Evolutionary conservation across 2,797 vertebrate genomes (phyloP), one percentile per base, ranked within the genome.

Genomic region (Notolepis coatsorum): DNA sequence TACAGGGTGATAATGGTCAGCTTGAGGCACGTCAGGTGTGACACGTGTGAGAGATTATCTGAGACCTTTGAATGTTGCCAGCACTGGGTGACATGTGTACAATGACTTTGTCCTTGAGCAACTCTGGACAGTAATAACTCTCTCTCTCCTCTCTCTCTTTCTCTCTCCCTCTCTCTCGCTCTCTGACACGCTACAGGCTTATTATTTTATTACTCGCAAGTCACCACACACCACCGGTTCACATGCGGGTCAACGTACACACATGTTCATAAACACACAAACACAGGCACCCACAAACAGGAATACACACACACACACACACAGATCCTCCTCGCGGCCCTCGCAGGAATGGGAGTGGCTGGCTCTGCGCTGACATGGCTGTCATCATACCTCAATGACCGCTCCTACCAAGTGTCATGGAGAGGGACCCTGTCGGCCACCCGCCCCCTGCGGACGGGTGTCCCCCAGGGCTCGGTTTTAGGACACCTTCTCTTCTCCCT

Each of bases 21-120:
- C 79, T 61, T 2, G 42, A 67, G 71, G 68, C 47, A 1, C 7
- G 37, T 64, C 25, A 31, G 25, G 31, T 2, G 4, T 31, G 42
- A 68, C 37, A 50, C 43, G 58, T 66, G 53, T 1, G 46, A 21
- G 57, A 37, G 73, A 65, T 61, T 70, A 61, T 25, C 39, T 57
- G 57, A 42, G 7, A 27, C 23, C 12, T 9, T 39, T 63, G n/a
- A 20, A 45, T 1, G 39, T 25, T 57, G n/a, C 25, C 47, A 10
- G 49, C 35, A 43, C 12, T 28, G 23, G n/a, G n/a, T 8, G 41
- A 28, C 63, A 46, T 23, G 30, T 21, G 18, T 2, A 27, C 27
- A 27, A 27, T 17, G 13, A 23, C n/a, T 13, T 1, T 49, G 54
- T 73, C 68, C 71, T 57, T 5, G 2, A 74, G 68, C 59, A 47